Base-by-base conservation (phyloP, 2,888 invertebrate genomes). In the Oxytorus armatus region DNA sequence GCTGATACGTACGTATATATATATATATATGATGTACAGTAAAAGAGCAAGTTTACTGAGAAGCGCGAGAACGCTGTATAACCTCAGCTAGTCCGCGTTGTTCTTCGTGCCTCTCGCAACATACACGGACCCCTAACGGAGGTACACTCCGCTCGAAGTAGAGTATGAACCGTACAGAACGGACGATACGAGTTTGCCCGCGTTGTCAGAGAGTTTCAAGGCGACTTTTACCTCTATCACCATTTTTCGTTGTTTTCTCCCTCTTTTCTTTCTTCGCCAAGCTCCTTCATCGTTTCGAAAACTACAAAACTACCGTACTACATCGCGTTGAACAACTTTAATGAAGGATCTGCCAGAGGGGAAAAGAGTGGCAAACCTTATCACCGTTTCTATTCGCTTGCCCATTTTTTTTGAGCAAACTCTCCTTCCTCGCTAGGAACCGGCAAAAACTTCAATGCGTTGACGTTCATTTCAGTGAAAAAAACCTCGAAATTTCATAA, bases 301-400 rank as follows among this genome's bases (percentile, higher is more conserved):
- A 86, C 84, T 84, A 85, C 81, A 85, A 85, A 85, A 86, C 85
- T 78, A 85, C 81, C 84, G 84, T 84, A 86, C 85, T 78, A 51
- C 81, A 63, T 33, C 72, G 61, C 75, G 80, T 55, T 77, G 75
- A 79, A 85, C 55, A 85, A 87, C 82, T 87, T 87, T 86, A 86
- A 87, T 84, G 86, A 86, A 87, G 82, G 82, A 47, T 73, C 69
- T 51, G 36, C 1, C 8, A 33, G 55, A 11, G 29, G 29, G 14
- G 8, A 5, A 47, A 0, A 16, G 55, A 36, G 39, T 36, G 39
- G 39, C 55, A 39, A 59, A n/a, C 66, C 66, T 44, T 53, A 59
- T 72, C 33, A 29, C 8, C 47, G 36, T 68, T 76, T 68, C 8
- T 39, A 33, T 72, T 36, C 57, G 10, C 57, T 49, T 11, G 44